Evolutionary conservation across 2,888 invertebrate genomes (phyloP), one percentile per base, ranked within the genome.

Genomic region (Ennomos quercinarius): DNA sequence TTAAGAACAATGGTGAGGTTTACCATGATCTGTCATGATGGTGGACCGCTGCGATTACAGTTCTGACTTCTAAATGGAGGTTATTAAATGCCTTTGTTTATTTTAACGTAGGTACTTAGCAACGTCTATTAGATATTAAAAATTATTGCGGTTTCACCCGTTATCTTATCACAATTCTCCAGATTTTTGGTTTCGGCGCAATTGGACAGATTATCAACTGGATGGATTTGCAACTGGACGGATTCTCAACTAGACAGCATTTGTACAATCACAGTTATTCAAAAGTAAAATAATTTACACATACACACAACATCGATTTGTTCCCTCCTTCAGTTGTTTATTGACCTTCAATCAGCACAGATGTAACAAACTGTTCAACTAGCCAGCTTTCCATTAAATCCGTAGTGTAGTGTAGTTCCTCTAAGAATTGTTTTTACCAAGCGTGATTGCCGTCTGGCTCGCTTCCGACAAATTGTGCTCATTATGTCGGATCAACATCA

Each of bases 381-480:
- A 44, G 38, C 48, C 11, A 34, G 50, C 45, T 48, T 13, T 48
- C 42, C 10, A 50, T 42, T 13, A 10, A 36, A 47, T 47, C n/a
- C 27, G 46, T n/a, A n/a, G n/a, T n/a, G n/a, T n/a, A n/a, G n/a
- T n/a, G n/a, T n/a, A n/a, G n/a, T n/a, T n/a, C n/a, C n/a, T n/a
- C n/a, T n/a, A n/a, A n/a, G n/a, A n/a, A n/a, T 61, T 43, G 43
- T 51, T 64, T 67, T 64, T 65, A 67, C 59, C 63, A 57, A 55
- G 44, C 61, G 45, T 63, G 53, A 64, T 67, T 52, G 61, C 56
- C 6, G 35, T 43, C 46, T 46, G 13, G 45, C 37, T 10, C 50
- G 52, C 67, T 64, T 64, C 67, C 63, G 63, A 60, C 57, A 34
- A 58, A 63, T 54, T 47, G 60, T 57, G 57, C 57, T 63, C 63